phyloP scores from a whole-genome alignment of 92 coral and sea anemone species.

The Palythoa caribaeorum region DNA sequence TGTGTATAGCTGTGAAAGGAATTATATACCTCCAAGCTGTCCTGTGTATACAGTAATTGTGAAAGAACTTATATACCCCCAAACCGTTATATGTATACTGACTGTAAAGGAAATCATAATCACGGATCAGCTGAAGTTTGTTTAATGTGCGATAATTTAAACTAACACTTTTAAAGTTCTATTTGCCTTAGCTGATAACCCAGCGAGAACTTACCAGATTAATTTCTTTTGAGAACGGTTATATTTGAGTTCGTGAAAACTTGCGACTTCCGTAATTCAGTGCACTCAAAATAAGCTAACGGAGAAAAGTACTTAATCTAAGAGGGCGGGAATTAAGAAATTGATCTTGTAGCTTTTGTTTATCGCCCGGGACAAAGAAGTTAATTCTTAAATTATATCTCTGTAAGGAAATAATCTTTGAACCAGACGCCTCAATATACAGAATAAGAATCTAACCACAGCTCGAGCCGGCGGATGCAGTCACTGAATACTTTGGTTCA shows the following conservation, averaged over 20 bases:
- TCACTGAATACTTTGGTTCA: not conserved
- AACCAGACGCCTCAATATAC: not conserved
- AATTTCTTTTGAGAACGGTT: too few relatives aligned
- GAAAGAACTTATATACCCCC: too few relatives aligned
- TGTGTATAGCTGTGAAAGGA: too few relatives aligned
- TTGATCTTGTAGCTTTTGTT: not conserved
- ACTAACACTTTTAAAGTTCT: too few relatives aligned
- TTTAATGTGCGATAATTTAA: too few relatives aligned
- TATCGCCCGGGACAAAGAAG: not conserved
- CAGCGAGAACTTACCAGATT: too few relatives aligned
- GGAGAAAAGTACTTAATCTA: not conserved
- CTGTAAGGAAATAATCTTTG: not conserved
- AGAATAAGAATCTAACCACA: not conserved
- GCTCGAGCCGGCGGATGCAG: conserved; percentile 4
- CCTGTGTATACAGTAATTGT: too few relatives aligned
- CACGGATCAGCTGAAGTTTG: too few relatives aligned
- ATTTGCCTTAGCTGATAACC: too few relatives aligned
- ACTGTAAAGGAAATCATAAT: too few relatives aligned
- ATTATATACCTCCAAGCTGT: too few relatives aligned
- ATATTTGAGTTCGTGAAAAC: not conserved
- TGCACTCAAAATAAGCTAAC: not conserved
- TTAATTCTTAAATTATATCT: not conserved
- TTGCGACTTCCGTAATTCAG: not conserved
- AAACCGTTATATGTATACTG: too few relatives aligned
- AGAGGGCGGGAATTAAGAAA: not conserved